Evolutionary conservation across 2,113 vertebrate genomes (phyloP), one percentile per base, ranked within the genome.

Genomic region (Chaetura pelagica): DNA sequence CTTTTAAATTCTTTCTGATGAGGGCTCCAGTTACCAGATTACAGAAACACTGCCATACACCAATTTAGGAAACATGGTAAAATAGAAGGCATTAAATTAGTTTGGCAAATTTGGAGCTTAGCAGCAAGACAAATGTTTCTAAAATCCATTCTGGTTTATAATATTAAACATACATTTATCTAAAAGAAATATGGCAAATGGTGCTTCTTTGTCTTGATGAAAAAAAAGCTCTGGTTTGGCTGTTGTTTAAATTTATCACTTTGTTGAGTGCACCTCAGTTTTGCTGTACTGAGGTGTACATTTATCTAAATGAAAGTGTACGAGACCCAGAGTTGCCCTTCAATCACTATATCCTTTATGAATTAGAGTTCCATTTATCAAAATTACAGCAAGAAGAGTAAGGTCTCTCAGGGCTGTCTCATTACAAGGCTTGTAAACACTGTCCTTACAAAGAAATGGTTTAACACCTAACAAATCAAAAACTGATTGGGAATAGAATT

Each of bases 311-410:
- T 98, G 98, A 98, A 98, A 97, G 96, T 93, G 77, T 95, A 93
- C 18, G 76, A 96, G 96, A 96, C 97, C 92, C 84, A 72, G 97
- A 97, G 97, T 95, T 98, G 97, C 97, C 98, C 97, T 98, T 98
- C 96, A 98, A 98, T 98, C 97, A 98, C 98, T 98, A 96, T 97
- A 98, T 95, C 97, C 96, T 98, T 98, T 97, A 98, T 98, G 97
- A 98, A 98, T 98, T 98, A 98, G 96, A 98, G 93, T 95, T 97
- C 97, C 97, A 98, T 99, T 99, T 98, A 98, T 99, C 98, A 99
- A 98, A 97, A 98, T 99, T 98, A 98, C 94, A 97, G 96, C 95
- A 97, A 95, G 97, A 97, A 96, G 98, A 97, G 97, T 95, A 98
- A 97, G 97, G 97, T 98, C 97, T 98, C 97, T 89, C 81, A 98